Evolutionary conservation across 2,888 invertebrate genomes (phyloP).

Genomic region (Stenurella melanura): DNA sequence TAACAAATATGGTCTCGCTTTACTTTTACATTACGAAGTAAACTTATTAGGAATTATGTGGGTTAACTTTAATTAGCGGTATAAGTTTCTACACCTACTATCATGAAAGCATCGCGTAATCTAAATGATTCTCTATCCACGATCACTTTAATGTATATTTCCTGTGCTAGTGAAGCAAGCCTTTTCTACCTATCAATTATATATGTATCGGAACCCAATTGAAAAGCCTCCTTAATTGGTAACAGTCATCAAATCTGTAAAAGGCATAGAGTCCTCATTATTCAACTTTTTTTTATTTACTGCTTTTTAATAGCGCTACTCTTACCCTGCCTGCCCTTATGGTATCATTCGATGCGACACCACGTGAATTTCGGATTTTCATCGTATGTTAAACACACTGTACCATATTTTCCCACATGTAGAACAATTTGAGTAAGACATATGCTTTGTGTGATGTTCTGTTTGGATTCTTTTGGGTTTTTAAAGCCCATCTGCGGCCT

Average conservation of each 20-base stretch:
- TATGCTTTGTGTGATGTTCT: conserved; percentile 48
- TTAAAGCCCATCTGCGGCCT: conserved; percentile 59
- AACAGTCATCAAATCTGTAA: conserved; percentile 28
- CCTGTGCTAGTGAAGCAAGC: neutral
- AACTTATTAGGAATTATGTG: too few relatives aligned
- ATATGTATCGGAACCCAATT: conserved; percentile 9
- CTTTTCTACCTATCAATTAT: conserved; percentile 11
- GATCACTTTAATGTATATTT: neutral
- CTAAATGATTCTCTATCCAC: neutral
- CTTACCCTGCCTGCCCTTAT: conserved; percentile 35
- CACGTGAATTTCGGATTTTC: conserved; percentile 17
- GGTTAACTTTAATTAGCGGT: neutral
- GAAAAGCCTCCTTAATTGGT: conserved; percentile 10
- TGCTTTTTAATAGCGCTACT: conserved; percentile 33
- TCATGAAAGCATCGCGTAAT: neutral
- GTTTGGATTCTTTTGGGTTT: conserved; percentile 59
- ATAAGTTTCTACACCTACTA: neutral
- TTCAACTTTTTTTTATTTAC: conserved; percentile 33
- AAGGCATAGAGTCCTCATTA: conserved; percentile 36
- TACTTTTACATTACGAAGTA: too few relatives aligned
- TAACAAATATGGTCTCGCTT: too few relatives aligned
- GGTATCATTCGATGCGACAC: conserved; percentile 19
- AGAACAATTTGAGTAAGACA: conserved; percentile 47
- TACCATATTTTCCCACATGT: conserved; percentile 47
- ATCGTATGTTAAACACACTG: neutral